Evolutionary conservation across 2,113 vertebrate genomes (phyloP).

Genomic region (Spea multiplicata): DNA sequence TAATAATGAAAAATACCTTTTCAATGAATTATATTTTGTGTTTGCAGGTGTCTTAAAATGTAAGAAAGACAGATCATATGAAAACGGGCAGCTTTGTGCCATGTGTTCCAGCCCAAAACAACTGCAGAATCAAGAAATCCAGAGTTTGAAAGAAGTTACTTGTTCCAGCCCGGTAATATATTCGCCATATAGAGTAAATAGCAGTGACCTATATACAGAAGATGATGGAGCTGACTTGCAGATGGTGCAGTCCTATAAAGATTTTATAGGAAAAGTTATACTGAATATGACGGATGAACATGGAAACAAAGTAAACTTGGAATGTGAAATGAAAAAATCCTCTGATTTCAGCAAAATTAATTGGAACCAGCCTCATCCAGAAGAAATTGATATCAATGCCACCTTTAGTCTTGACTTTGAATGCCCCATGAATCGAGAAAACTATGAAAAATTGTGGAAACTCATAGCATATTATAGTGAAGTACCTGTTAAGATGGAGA

Average conservation of each 20-base stretch:
- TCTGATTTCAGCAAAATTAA: constrained; percentile 54
- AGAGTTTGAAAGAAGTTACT: constrained; percentile 58
- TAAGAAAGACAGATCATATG: constrained; percentile 81
- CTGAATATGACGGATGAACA: constrained; percentile 84
- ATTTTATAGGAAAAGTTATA: constrained; percentile 69
- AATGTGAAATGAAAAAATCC: constrained; percentile 67
- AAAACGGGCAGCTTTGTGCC: constrained; percentile 78
- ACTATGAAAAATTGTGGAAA: constrained; percentile 83
- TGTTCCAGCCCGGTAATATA: constrained; percentile 74
- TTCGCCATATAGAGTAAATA: constrained; percentile 59
- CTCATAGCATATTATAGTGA: constrained; percentile 90
- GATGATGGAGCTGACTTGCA: constrained; percentile 57
- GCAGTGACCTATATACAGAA: constrained; percentile 13
- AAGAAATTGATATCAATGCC: constrained; percentile 68
- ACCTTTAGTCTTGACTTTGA: constrained; percentile 71
- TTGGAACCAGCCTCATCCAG: constrained; percentile 67
- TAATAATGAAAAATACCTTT: no score
- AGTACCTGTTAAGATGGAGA: constrained; percentile 75
- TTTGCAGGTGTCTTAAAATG: constrained; percentile 82
- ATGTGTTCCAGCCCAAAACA: constrained; percentile 71
- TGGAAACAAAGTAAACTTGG: constrained; percentile 75
- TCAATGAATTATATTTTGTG: constrained; percentile 4
- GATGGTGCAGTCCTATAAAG: constrained; percentile 55
- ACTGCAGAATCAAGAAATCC: constrained; percentile 66
- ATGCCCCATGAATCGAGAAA: constrained; percentile 75